phyloP scores from a whole-genome alignment of 2,888 invertebrate species.

The Dexiosoma caninum region DNA sequence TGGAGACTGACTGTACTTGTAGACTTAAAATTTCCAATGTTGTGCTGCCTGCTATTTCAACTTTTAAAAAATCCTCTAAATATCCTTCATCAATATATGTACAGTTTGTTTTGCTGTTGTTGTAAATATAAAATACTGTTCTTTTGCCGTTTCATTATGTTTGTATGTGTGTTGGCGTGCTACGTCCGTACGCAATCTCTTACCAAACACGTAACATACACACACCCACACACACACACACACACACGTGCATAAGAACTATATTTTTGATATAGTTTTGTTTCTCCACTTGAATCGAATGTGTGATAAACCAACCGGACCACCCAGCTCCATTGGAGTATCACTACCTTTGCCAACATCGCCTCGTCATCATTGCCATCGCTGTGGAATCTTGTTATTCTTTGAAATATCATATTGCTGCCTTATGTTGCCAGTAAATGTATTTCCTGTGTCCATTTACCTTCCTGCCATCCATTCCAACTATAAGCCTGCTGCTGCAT shows the following conservation, averaged over 20 bases:
- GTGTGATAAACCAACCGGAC: neutral
- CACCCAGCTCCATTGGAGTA: neutral
- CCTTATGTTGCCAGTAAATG: constrained; percentile 61
- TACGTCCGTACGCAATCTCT: constrained; percentile 63
- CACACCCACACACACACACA: neutral
- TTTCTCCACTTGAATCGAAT: neutral
- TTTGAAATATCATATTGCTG: constrained; percentile 51
- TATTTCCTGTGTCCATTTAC: constrained; percentile 37
- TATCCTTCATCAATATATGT: constrained; percentile 76
- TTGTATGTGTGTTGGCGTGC: neutral
- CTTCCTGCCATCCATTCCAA: neutral
- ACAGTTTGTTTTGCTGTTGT: too few relatives aligned
- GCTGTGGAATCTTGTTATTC: constrained; percentile 26
- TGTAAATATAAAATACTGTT: too few relatives aligned
- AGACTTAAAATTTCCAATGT: constrained; percentile 13
- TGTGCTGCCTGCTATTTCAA: constrained; percentile 41
- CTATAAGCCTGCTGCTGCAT: neutral
- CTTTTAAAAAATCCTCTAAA: constrained; percentile 64
- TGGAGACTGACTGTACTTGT: constrained; percentile 42
- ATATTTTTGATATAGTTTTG: neutral
- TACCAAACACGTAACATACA: constrained; percentile 31
- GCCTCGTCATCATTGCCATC: constrained; percentile 1
- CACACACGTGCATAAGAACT: neutral
- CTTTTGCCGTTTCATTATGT: neutral
- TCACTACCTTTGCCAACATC: neutral